These are phyloP conservation scores for Lysiphlebus fabarum DNA, from an alignment of 1,140 invertebrate genomes.

Conservation along the genomic window DNA sequence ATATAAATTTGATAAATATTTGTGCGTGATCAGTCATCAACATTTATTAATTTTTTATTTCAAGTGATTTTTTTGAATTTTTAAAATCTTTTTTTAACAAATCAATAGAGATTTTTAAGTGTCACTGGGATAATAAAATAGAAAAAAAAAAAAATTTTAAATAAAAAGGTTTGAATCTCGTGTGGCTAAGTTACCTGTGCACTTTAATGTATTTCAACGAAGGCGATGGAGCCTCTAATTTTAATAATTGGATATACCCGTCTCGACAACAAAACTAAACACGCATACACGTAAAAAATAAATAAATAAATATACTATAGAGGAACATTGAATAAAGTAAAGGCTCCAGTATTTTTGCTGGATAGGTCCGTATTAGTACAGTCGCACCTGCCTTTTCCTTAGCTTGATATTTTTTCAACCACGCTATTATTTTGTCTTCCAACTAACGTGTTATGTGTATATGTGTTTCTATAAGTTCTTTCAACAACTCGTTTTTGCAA, in stretches of 20 bases:
- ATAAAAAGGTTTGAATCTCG: too few species aligned
- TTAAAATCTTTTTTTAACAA: too few species aligned
- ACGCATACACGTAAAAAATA: too few species aligned
- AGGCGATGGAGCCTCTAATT: slow-evolving; percentile 47
- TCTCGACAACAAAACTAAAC: too few species aligned
- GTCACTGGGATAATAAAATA: background rate
- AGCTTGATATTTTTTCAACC: slow-evolving; percentile 24
- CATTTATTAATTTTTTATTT: too few species aligned
- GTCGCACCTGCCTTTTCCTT: slow-evolving; percentile 32
- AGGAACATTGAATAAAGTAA: slow-evolving; percentile 24
- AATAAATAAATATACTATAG: background rate
- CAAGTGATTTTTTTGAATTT: too few species aligned
- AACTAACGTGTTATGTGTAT: background rate
- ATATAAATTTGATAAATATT: too few species aligned
- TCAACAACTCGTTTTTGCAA: background rate
- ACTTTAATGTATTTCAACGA: slow-evolving; percentile 32
- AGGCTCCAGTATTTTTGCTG: too few species aligned
- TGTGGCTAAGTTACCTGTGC: slow-evolving; percentile 7
- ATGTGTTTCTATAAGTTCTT: slow-evolving; percentile 1
- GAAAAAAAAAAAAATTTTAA: background rate
- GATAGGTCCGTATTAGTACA: slow-evolving; percentile 25
- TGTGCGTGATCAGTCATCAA: too few species aligned
- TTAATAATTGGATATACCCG: slow-evolving; percentile 45
- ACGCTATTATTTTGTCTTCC: background rate
- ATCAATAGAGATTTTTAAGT: too few species aligned